These are phyloP conservation scores for Bucco capensis DNA, from an alignment of 2,113 vertebrate species.

Conservation along the genomic window DNA sequence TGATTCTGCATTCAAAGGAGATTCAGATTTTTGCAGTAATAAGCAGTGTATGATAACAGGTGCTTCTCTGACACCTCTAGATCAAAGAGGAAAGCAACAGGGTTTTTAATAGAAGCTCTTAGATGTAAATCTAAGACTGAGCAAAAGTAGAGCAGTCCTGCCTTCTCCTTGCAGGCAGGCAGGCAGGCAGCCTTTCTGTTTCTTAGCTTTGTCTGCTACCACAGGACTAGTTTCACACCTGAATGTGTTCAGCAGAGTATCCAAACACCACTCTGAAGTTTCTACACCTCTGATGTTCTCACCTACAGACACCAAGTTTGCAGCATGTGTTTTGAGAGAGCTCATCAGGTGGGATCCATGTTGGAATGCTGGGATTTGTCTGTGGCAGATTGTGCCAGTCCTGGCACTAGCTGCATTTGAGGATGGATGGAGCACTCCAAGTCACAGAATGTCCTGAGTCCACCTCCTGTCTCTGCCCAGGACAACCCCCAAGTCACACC, in stretches of 20 bases:
- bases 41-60: constrained; percentile 3
- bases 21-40: constrained; percentile 59
- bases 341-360: fast-evolving
- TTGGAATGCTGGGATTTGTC: not conserved
- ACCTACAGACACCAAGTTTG: not conserved
- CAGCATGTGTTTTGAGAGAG: not conserved
- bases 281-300: not conserved
- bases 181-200: not conserved
- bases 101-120: constrained; percentile 47
- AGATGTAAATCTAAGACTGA: constrained; percentile 36
- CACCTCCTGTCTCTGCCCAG: too few relatives aligned
- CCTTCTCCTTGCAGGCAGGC: not conserved
- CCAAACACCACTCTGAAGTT: not conserved
- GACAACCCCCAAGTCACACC: too few relatives aligned
- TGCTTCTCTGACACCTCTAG: constrained; percentile 53
- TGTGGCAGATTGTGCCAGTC: not conserved
- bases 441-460: too few relatives aligned
- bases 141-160: constrained; percentile 20
- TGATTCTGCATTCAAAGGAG: constrained; percentile 48
- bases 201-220: not conserved
- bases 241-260: not conserved
- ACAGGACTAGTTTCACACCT: not conserved
- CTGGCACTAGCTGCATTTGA: not conserved
- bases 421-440: too few relatives aligned
- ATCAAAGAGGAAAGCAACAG: constrained; percentile 57